These are phyloP conservation scores for Calosoma granatense DNA, from an alignment of 1,140 invertebrate species.

Conservation along the genomic window DNA sequence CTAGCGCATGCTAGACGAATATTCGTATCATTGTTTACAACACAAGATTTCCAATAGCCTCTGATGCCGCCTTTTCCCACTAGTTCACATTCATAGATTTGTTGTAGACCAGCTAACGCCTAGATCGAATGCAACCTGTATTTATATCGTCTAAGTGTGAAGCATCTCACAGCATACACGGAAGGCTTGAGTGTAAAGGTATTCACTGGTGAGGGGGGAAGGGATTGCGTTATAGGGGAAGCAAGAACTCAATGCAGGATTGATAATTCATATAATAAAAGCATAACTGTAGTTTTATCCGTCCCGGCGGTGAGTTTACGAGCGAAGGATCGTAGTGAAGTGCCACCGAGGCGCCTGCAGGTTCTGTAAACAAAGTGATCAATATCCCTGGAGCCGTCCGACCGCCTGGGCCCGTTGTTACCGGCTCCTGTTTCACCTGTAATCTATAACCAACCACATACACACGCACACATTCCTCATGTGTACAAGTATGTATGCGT, in stretches of 20 bases:
- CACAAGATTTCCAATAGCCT: no score
- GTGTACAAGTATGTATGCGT: background rate
- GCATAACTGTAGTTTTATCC: slow-evolving; percentile 6
- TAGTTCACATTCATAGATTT: no score
- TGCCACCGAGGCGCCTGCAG: background rate
- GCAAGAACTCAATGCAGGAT: background rate
- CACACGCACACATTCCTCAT: no score
- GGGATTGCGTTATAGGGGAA: no score
- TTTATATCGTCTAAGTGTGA: no score
- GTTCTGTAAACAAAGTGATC: slow-evolving; percentile 7
- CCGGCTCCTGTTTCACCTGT: background rate
- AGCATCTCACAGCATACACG: background rate
- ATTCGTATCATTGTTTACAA: no score
- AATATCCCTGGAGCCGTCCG: background rate
- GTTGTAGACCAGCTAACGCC: no score
- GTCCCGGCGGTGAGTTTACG: background rate
- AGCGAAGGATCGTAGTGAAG: background rate
- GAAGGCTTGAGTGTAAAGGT: background rate
- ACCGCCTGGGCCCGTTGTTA: background rate
- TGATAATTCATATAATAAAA: slow-evolving; percentile 9
- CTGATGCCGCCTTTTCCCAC: no score
- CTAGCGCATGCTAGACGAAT: no score
- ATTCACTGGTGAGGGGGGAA: no score
- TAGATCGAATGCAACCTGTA: no score
- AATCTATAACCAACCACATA: slow-evolving; percentile 2